Percentiles rank a stretch among this genome's conserved stretches.
phyloP scores from a whole-genome alignment of 2,888 invertebrate species.

The Drosophila acutilabella region DNA sequence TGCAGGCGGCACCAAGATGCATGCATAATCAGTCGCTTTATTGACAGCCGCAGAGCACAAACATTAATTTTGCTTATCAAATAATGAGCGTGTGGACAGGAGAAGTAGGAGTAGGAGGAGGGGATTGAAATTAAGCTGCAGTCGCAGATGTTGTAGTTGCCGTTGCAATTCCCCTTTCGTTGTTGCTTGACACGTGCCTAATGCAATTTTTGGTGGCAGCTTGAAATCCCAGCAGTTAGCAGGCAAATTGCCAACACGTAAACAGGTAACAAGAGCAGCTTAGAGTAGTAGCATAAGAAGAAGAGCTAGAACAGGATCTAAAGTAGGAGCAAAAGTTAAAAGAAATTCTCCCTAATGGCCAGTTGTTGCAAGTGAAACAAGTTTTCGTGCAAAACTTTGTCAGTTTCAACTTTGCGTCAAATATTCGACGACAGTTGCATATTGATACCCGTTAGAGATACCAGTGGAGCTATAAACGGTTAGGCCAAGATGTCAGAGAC shows the following conservation, averaged over 20 bases:
- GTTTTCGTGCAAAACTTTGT: slow-evolving; percentile 27
- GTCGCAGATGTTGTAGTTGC: slow-evolving; percentile 11
- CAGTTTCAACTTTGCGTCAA: slow-evolving; percentile 29
- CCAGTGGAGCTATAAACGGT: neutral
- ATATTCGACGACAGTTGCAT: slow-evolving; percentile 37
- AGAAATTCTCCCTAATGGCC: slow-evolving; percentile 21
- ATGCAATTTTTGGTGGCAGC: slow-evolving; percentile 46
- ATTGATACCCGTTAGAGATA: neutral
- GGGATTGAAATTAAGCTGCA: neutral
- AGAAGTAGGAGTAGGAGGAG: neutral
- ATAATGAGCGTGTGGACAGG: slow-evolving; percentile 24
- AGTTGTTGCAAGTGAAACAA: slow-evolving; percentile 24
- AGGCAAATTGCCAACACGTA: slow-evolving; percentile 63
- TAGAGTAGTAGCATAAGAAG: neutral
- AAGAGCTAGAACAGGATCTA: neutral
- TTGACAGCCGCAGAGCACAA: slow-evolving; percentile 39
- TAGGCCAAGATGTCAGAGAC: no score
- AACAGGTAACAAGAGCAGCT: slow-evolving; percentile 49
- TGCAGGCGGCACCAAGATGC: slow-evolving; percentile 38
- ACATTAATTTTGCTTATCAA: slow-evolving; percentile 60
- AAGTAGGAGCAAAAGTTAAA: neutral
- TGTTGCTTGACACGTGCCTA: slow-evolving; percentile 51
- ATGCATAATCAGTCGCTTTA: slow-evolving; percentile 64
- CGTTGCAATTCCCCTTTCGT: slow-evolving; percentile 5
- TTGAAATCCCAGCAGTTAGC: slow-evolving; percentile 45